Evolutionary conservation across 1,140 invertebrate genomes (phyloP), one percentile per base, ranked within the genome.

Genomic region (Atta cephalotes): DNA sequence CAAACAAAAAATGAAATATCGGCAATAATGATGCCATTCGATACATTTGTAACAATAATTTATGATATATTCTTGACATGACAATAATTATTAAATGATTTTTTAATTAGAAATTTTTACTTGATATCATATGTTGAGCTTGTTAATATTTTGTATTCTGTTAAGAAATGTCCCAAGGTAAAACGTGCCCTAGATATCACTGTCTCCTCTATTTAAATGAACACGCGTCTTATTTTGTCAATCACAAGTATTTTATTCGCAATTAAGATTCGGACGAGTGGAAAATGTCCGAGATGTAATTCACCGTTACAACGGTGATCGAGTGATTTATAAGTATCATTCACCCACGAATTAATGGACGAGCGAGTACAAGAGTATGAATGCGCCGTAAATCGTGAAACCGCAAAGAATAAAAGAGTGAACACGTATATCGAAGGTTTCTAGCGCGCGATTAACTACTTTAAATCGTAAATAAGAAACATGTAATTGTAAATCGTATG

Each of bases 291-390:
- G 68, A 87, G 77, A 63, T 56, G 45, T 90, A 87, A 90, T 85
- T 91, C 77, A 86, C 74, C 60, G 72, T 63, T 74, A 39, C 53
- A 60, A 71, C 62, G 60, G 60, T 62, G 45, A 84, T 66, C 9
- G 56, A 39, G 66, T 89, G 87, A 92, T 91, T 89, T 92, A 92
- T 78, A 62, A 49, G 28, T 6, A 35, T 35, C 5, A 4, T 45
- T 85, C 72, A 72, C 71, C 12, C 53, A 85, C 82, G 68, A 92
- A 92, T 90, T 72, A 92, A 90, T 90, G 80, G 81, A 84, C 81
- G 68, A 66, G n/a, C 88, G 62, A 62, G 39, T 39, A 14, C 35
- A 25, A 35, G 56, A 49, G 56, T 71, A 51, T 72, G 63, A 66
- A 85, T 66, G 58, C 71, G 31, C n/a, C 25, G 81, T 84, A 84